These are phyloP conservation scores for Mycteria americana DNA, from an alignment of 2,797 vertebrate genomes.

Conservation along the genomic window DNA sequence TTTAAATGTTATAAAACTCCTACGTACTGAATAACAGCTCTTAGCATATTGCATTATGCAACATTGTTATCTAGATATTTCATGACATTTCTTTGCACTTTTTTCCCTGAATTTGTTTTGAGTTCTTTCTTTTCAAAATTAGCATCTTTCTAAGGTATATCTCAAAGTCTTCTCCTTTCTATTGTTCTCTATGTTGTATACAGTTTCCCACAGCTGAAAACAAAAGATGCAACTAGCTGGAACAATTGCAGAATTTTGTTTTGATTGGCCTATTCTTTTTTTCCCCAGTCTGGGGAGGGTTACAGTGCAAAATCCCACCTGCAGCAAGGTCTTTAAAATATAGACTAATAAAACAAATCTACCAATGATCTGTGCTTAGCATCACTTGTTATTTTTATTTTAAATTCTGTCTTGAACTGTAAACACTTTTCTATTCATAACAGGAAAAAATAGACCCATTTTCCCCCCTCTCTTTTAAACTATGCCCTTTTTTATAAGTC, in stretches of 20 bases:
- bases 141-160: not conserved
- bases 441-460: not conserved
- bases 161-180: not conserved
- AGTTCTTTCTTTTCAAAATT: not conserved
- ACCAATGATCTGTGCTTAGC: not conserved
- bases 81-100: not conserved
- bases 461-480: not conserved
- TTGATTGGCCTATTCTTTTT: not conserved
- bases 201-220: not conserved
- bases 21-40: not conserved
- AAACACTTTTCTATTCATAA: not conserved
- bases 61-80: not conserved
- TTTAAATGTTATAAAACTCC: not conserved
- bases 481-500: not conserved
- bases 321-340: not conserved
- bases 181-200: not conserved
- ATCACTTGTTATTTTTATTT: not conserved
- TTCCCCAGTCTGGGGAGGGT: accelerated
- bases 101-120: not conserved
- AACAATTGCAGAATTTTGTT: not conserved
- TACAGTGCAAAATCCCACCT: not conserved
- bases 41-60: not conserved
- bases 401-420: not conserved
- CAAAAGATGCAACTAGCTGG: not conserved
- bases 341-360: not conserved